Base-by-base conservation (phyloP, 1,140 invertebrate species). In the Dinothrombium tinctorium region DNA sequence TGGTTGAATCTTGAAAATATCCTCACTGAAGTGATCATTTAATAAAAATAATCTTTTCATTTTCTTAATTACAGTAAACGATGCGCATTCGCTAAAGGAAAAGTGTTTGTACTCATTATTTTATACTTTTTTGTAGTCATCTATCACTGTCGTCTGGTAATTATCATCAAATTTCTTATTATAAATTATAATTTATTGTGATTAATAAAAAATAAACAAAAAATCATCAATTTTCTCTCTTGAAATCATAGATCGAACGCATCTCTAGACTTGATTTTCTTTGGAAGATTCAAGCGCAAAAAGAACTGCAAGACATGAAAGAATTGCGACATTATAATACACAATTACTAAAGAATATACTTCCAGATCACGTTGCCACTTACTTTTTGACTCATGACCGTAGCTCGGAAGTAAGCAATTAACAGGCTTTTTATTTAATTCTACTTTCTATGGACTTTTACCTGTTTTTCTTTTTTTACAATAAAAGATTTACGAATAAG, bases 341-440 rank as follows among this genome's bases (percentile, higher is more conserved):
- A 46, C 76, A 83, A 50, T 61, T 86, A 0, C 56, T 83, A 31
- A 32, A 56, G 51, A 41, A 44, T 57, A 15, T 58, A 65, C 61
- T 98, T 15, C 92, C 92, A 0, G 79, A 84, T 57, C 87, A 94
- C 56, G 89, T 96, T 7, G 87, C 89, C 1, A 69, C 72, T 46
- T 84, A 92, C 56, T 95, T 95, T 61, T 68, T 96, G 23, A 62
- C 70, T n/a, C 63, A 72, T 58, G 66, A 78, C 57, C 52, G 69
- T 70, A 53, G 60, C 70, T 68, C 71, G 15, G 75, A 81, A 32
- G 59, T 59, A 50, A 46, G 47, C 33, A 14, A 19, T 15, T 25
- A 15, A 35, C 5, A 11, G 5, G 5, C 19, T 35, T 7, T 11
- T 33, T 7, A 12, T n/a, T 11, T 15, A 33, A 33, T 33, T n/a